A percentile compares a stretch with the other conserved stretches of the same genome.
Evolutionary conservation across 1,140 invertebrate genomes (phyloP).

Genomic region (Leptinotarsa defecta): DNA sequence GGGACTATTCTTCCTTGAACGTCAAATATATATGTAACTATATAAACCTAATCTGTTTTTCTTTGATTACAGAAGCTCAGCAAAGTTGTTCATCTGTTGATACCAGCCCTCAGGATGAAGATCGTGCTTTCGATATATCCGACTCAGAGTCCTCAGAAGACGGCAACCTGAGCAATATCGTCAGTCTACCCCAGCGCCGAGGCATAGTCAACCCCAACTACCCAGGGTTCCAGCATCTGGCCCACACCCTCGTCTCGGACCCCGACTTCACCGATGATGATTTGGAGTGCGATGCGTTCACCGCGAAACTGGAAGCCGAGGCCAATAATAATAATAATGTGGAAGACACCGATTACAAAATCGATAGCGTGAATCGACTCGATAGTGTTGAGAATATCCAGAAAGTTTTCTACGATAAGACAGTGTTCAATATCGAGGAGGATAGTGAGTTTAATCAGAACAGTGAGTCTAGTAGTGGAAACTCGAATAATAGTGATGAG

Average conservation of each 20-base stretch:
- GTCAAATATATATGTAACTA: too few species aligned
- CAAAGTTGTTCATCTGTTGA: conserved; percentile 53
- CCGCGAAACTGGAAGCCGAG: conserved; percentile 41
- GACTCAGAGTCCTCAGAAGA: conserved; percentile 54
- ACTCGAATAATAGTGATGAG: conserved; percentile 43
- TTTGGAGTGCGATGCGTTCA: conserved; percentile 31
- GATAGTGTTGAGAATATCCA: conserved; percentile 60
- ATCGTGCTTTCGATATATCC: conserved; percentile 51
- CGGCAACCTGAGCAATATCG: conserved; percentile 46
- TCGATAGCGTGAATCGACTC: conserved; percentile 62
- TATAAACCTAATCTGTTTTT: not conserved
- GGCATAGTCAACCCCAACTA: conserved; percentile 81
- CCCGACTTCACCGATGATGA: conserved; percentile 61
- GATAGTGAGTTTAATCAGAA: conserved; percentile 25
- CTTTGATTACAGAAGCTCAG: conserved; percentile 46
- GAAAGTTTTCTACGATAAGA: conserved; percentile 66
- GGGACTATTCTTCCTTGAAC: too few species aligned
- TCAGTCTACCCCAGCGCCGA: conserved; percentile 54
- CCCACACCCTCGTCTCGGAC: conserved; percentile 60
- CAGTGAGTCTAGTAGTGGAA: conserved; percentile 40
- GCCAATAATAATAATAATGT: conserved; percentile 50
- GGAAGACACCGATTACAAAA: conserved; percentile 45
- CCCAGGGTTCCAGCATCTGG: conserved; percentile 70
- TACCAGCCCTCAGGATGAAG: conserved; percentile 53
- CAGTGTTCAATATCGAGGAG: conserved; percentile 60